Evolutionary conservation across 2,113 vertebrate species (phyloP).

Genomic region (Calidris pygmaea): DNA sequence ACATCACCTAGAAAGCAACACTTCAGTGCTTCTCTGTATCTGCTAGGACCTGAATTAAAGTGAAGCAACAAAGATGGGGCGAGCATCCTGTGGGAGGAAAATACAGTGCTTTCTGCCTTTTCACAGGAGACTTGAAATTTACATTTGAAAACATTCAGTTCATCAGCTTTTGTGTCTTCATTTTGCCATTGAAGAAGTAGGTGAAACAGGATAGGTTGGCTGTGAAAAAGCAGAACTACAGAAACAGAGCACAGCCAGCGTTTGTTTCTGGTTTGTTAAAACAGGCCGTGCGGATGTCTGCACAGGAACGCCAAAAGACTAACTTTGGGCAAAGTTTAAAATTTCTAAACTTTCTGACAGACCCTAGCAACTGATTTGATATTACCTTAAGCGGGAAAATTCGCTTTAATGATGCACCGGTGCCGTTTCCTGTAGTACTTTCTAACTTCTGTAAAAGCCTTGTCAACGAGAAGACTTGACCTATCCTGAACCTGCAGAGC

Average conservation of each 20-base stretch:
- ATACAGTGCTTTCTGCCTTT: background rate
- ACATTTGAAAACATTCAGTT: slow-evolving; percentile 35
- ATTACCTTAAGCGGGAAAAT: background rate
- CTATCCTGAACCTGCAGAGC: background rate
- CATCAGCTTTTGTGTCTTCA: slow-evolving; percentile 39
- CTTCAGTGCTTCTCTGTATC: background rate
- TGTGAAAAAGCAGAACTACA: background rate
- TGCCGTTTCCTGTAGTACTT: background rate
- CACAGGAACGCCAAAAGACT: background rate
- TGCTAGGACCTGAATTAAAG: background rate
- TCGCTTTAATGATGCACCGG: background rate
- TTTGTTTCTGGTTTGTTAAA: slow-evolving; percentile 39
- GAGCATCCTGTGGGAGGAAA: slow-evolving; percentile 2
- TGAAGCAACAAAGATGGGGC: background rate
- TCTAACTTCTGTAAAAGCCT: background rate
- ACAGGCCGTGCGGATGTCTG: background rate
- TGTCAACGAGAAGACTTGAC: background rate
- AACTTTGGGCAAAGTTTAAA: background rate
- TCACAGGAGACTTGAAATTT: background rate
- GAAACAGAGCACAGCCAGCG: background rate
- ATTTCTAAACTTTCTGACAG: background rate
- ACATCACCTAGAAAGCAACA: background rate
- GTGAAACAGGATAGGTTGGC: slow-evolving; percentile 41
- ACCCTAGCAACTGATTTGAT: background rate
- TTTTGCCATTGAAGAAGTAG: slow-evolving; percentile 23